These are phyloP conservation scores for Reinhardtius hippoglossoides DNA, from an alignment of 2,113 vertebrate genomes.

Conservation along the genomic window DNA sequence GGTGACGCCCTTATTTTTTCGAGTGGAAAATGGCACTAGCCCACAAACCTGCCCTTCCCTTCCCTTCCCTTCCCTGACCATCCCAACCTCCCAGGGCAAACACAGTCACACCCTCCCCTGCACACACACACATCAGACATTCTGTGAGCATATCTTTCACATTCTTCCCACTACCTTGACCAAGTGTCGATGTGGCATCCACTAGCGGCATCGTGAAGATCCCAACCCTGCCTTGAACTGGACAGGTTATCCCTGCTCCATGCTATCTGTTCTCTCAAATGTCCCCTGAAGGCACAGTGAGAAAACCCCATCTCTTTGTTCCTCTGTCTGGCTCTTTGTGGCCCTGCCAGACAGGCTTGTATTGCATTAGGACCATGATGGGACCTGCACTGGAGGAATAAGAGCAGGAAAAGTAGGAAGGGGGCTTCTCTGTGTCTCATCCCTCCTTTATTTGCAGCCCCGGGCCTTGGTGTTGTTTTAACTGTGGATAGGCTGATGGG, in stretches of 20 bases:
- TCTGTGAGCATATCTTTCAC: constrained; percentile 1
- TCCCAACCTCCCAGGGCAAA: constrained; percentile 51
- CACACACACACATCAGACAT: constrained; percentile 9
- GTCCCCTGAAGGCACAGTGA: constrained; percentile 2
- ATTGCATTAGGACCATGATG: constrained; percentile 39
- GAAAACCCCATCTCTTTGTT: constrained; percentile 3
- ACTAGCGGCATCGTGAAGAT: neutral
- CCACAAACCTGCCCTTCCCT: constrained; percentile 35
- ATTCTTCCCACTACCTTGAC: neutral
- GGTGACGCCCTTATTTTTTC: constrained; percentile 66
- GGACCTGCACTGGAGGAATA: constrained; percentile 17
- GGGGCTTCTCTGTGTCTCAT: constrained; percentile 63
- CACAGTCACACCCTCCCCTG: constrained; percentile 33
- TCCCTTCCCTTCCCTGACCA: constrained; percentile 32
- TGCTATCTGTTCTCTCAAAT: neutral
- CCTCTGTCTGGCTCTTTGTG: constrained; percentile 17
- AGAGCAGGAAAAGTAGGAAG: constrained; percentile 20
- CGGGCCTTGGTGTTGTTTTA: constrained; percentile 54
- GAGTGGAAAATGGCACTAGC: constrained; percentile 54
- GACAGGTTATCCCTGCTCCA: constrained; percentile 17
- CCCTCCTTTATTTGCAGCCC: constrained; percentile 64
- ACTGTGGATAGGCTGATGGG: constrained; percentile 32
- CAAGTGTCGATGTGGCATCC: neutral
- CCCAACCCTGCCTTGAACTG: constrained; percentile 3
- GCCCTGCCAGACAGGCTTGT: constrained; percentile 27